Evolutionary conservation across 2,888 invertebrate species (phyloP).

Genomic region (Athetis lepigone): DNA sequence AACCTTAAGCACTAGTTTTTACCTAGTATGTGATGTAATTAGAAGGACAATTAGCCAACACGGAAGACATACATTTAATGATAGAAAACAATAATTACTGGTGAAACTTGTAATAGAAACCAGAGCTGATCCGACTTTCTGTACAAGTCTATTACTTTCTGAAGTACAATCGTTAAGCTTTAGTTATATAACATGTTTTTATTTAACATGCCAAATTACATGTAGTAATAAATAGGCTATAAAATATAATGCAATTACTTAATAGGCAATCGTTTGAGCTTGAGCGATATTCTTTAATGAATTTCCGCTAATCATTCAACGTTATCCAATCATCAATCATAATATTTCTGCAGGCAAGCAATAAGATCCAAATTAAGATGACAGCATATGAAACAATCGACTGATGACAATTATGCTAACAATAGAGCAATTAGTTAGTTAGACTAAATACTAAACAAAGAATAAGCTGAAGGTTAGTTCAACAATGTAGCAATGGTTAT

Average conservation of each 20-base stretch:
- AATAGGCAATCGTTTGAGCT: constrained; percentile 33
- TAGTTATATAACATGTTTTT: constrained; percentile 57
- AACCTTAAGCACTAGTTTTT: constrained; percentile 13
- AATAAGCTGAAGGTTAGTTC: constrained; percentile 73
- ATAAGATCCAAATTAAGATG: constrained; percentile 37
- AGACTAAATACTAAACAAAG: constrained; percentile 80
- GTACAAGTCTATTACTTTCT: constrained; percentile 69
- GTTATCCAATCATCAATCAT: constrained; percentile 48
- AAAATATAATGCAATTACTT: constrained; percentile 61
- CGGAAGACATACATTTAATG: constrained; percentile 82
- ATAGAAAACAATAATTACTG: constrained; percentile 76
- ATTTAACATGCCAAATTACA: constrained; percentile 53
- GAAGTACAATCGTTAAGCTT: constrained; percentile 50
- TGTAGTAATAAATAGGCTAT: constrained; percentile 54
- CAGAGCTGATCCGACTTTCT: constrained; percentile 71
- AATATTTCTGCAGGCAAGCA: constrained; percentile 24
- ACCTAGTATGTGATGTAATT: constrained; percentile 72
- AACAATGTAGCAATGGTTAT: constrained; percentile 63
- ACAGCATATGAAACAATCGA: constrained; percentile 50
- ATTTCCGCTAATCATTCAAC: constrained; percentile 54
- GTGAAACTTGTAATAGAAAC: constrained; percentile 78
- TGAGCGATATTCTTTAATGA: constrained; percentile 48
- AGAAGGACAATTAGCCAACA: constrained; percentile 80
- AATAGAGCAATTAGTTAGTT: constrained; percentile 82
- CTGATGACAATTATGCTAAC: constrained; percentile 57